Evolutionary conservation across 2,888 invertebrate species (phyloP), one percentile per base, ranked within the genome.

Genomic region (Limnephilus auricula): DNA sequence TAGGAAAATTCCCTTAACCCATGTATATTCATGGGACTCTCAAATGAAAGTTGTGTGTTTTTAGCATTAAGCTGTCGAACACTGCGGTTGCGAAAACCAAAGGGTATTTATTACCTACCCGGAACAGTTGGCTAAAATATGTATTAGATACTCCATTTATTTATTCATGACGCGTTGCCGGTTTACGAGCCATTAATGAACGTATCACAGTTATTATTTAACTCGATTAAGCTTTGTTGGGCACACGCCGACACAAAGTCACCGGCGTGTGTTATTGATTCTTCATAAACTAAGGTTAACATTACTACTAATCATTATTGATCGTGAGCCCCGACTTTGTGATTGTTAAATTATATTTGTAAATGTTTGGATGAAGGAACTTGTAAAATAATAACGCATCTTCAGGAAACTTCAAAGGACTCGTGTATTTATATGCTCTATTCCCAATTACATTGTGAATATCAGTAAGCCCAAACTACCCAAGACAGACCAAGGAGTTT

Each of bases 301-400:
- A 78, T 88, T 79, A 88, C 83, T 65, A 85, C 79, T 79, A 79
- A 85, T 90, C 85, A 85, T 90, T 90, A 90, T 90, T 90, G 90
- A 90, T 90, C 85, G 40, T 85, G 37, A 85, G 90, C 85, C 78
- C 65, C 65, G 84, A 65, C 90, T 85, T 84, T 85, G 90, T 90
- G 37, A 78, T 40, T 88, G 87, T 65, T 65, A 65, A 65, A n/a
- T 9, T 65, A 65, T n/a, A n/a, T n/a, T n/a, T n/a, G n/a, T n/a
- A n/a, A n/a, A n/a, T n/a, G n/a, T n/a, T n/a, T n/a, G n/a, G n/a
- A n/a, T n/a, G n/a, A n/a, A n/a, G n/a, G n/a, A n/a, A n/a, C n/a
- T n/a, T n/a, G n/a, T n/a, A n/a, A n/a, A n/a, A n/a, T n/a, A n/a
- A n/a, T n/a, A n/a, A n/a, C n/a, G n/a, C n/a, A n/a, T n/a, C n/a